These are phyloP conservation scores for Erinaceus europaeus DNA, from an alignment of 2,113 vertebrate genomes.

Conservation along the genomic window DNA sequence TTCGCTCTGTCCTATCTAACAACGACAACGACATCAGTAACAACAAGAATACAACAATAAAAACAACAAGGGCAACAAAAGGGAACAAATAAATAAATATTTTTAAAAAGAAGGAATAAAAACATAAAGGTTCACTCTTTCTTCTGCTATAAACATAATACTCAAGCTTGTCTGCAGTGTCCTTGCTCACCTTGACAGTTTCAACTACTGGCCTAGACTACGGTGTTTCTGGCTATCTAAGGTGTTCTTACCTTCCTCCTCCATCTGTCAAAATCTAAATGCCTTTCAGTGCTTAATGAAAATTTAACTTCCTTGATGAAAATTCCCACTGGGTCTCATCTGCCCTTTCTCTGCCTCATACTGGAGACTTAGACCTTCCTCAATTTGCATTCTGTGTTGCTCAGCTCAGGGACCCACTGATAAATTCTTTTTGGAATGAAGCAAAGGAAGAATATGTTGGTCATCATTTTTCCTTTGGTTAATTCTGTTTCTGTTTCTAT, in stretches of 20 bases:
- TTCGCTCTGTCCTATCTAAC: too few species aligned
- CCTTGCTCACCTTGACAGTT: too few species aligned
- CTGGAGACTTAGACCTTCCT: not conserved
- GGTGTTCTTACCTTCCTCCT: not conserved
- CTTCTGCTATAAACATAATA: too few species aligned
- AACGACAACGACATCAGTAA: too few species aligned
- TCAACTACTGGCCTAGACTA: not conserved
- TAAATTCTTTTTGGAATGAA: not conserved
- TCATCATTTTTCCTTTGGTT: too few species aligned
- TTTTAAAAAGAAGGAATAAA: too few species aligned
- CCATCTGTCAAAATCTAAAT: not conserved
- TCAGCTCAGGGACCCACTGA: not conserved
- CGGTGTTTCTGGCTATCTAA: not conserved
- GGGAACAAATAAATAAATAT: too few species aligned
- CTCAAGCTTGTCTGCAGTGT: too few species aligned
- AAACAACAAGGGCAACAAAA: too few species aligned
- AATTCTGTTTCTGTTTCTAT: too few species aligned
- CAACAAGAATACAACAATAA: too few species aligned
- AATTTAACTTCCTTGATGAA: not conserved
- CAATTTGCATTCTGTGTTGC: not conserved
- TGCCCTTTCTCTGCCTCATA: not conserved
- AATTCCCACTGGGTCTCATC: not conserved
- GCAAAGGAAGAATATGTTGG: not conserved
- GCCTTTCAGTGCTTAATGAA: not conserved
- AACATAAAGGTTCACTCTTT: too few species aligned